Evolutionary conservation across 1,140 invertebrate genomes (phyloP).

Genomic region (Trialeurodes vaporariorum): DNA sequence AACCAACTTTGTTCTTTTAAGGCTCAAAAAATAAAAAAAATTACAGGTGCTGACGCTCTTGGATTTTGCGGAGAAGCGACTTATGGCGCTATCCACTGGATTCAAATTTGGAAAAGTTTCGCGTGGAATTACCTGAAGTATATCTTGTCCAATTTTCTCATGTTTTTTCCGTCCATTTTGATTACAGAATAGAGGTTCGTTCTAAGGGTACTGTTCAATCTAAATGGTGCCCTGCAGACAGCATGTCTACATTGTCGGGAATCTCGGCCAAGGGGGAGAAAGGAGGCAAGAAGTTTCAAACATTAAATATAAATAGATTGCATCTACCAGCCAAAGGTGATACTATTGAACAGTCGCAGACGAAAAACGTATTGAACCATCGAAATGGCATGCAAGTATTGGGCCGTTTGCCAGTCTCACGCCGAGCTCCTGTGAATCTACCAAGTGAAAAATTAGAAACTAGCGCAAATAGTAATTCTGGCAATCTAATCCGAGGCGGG

Average conservation of each 20-base stretch:
- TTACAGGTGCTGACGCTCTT: no score
- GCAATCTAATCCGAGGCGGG: conserved; percentile 57
- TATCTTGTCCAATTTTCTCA: no score
- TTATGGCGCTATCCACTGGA: no score
- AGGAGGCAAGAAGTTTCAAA: conserved; percentile 88
- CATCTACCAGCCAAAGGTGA: conserved; percentile 92
- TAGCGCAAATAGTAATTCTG: conserved; percentile 58
- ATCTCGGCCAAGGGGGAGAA: conserved; percentile 76
- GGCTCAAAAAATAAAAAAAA: no score
- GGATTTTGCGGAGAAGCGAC: no score
- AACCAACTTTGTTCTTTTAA: no score
- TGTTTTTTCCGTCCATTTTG: no score
- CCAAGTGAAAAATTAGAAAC: conserved; percentile 94
- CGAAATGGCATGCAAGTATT: conserved; percentile 98
- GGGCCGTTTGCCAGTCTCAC: conserved; percentile 90
- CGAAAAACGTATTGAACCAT: conserved; percentile 63
- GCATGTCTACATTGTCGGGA: conserved; percentile 78
- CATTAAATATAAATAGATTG: conserved; percentile 96
- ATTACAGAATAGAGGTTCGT: conserved; percentile 60
- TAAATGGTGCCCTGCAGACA: conserved; percentile 76
- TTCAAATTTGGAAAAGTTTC: no score
- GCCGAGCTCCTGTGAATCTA: conserved; percentile 91
- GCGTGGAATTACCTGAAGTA: no score
- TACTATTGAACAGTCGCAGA: conserved; percentile 39
- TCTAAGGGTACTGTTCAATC: conserved; percentile 58